phyloP scores from a whole-genome alignment of 2,113 vertebrate genomes.

The Anoplopoma fimbria region DNA sequence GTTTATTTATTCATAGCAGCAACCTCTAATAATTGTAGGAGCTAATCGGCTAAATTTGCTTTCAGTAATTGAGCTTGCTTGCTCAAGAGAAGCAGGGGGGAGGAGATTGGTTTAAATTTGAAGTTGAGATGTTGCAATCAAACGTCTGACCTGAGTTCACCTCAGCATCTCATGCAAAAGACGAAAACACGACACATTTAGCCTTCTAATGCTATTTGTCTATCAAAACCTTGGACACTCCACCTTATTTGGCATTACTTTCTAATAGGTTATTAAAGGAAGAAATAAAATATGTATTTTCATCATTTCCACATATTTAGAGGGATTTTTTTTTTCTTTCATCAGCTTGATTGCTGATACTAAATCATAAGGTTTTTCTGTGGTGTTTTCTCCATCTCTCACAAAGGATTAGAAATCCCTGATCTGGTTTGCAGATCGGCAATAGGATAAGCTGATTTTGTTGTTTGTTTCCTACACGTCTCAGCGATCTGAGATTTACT shows the following conservation, averaged over 20 bases:
- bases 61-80: too few relatives aligned
- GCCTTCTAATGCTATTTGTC: not conserved
- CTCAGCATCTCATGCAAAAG: slow-evolving; percentile 8
- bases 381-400: not conserved
- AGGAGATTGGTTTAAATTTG: not conserved
- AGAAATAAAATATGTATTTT: not conserved
- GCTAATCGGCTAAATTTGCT: not conserved
- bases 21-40: not conserved
- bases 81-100: too few relatives aligned
- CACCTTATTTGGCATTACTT: not conserved
- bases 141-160: slow-evolving; percentile 43
- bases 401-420: slow-evolving; percentile 11
- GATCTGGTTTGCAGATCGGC: slow-evolving; percentile 22
- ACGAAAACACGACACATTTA: slow-evolving; percentile 32
- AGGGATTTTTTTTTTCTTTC: not conserved
- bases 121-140: slow-evolving; percentile 16
- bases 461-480: not conserved
- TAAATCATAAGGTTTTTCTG: not conserved
- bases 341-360: not conserved
- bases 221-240: not conserved
- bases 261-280: not conserved
- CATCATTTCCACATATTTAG: not conserved
- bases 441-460: not conserved
- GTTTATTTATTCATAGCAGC: not conserved
- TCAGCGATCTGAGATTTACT: slow-evolving; percentile 9